Evolutionary conservation across 2,797 vertebrate genomes (phyloP).

Genomic region (Urosaurus nigricauda): DNA sequence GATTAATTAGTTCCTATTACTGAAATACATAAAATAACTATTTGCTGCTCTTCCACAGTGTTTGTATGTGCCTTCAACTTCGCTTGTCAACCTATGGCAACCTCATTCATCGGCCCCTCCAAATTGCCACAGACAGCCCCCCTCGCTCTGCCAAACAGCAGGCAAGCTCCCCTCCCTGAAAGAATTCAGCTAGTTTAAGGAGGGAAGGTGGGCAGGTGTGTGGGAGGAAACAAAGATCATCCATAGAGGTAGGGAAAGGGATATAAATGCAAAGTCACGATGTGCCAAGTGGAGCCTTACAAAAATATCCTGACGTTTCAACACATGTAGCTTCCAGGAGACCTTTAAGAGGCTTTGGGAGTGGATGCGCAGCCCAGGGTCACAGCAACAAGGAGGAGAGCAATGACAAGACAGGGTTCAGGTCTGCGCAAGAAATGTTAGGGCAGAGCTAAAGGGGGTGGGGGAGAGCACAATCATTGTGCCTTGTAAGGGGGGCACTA

Average conservation of each 20-base stretch:
- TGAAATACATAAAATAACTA: too few relatives aligned
- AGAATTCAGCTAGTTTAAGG: neutral
- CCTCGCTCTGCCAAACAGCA: too few relatives aligned
- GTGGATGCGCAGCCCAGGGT: neutral
- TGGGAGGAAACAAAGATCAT: neutral
- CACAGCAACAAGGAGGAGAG: neutral
- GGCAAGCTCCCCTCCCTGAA: neutral
- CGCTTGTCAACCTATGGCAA: too few relatives aligned
- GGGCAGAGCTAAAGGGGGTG: neutral
- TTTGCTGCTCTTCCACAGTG: too few relatives aligned
- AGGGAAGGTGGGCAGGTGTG: too few relatives aligned
- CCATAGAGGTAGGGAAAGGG: neutral
- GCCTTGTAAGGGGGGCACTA: too few relatives aligned
- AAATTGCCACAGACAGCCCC: neutral
- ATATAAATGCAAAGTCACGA: neutral
- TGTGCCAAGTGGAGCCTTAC: neutral
- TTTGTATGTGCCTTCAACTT: too few relatives aligned
- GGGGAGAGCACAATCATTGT: neutral
- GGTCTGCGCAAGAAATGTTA: neutral
- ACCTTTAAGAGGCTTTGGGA: neutral
- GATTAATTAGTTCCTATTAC: too few relatives aligned
- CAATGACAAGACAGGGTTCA: neutral
- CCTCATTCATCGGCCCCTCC: too few relatives aligned
- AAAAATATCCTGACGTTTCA: conserved; percentile 2
- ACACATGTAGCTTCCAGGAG: neutral